Base-by-base conservation (phyloP, 2,888 invertebrate genomes). In the Gastrophysa polygoni region DNA sequence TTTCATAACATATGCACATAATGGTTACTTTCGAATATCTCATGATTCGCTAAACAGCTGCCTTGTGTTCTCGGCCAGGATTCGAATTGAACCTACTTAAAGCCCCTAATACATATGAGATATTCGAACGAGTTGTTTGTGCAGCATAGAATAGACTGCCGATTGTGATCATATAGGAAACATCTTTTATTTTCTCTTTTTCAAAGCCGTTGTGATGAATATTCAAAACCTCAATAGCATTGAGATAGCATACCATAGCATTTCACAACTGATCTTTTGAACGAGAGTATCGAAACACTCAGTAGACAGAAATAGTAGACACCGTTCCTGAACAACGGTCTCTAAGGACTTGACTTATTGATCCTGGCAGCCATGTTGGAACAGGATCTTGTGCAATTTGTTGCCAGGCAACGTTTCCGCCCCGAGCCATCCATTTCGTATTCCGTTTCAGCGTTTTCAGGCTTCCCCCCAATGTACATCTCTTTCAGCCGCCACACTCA, bases 321-420 rank as follows among this genome's bases (percentile, higher is more conserved):
- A 34, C 50, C 17, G 17, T 16, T 24, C 24, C 43, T 54, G 54
- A 16, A 24, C 5, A 24, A 24, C 54, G 54, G 21, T 78, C 79
- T 72, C 77, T 73, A 73, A 78, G 78, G 78, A 79, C 78, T 78
- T 80, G 79, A 79, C 79, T 80, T 80, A 80, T 80, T 80, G 79
- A 80, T 80, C 79, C 75, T 71, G 78, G 77, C 78, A 71, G 78
- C 79, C 78, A 78, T 78, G 69, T 73, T 76, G 70, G 74, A 57
- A 62, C 71, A 72, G 74, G 73, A 75, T 75, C 73, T 73, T 72
- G 73, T 68, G 72, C 67, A 68, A 69, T 70, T 63, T 68, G 79
- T 79, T 77, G 77, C 78, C 73, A 72, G 68, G 79, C 79, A 79
- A 79, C 79, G 69, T 73, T 73, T 74, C 75, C 75, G 75, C 78